A percentile compares a stretch with the other conserved stretches of the same genome.
phyloP scores from a whole-genome alignment of 2,888 invertebrate genomes.

The Creontiades dilutus region DNA sequence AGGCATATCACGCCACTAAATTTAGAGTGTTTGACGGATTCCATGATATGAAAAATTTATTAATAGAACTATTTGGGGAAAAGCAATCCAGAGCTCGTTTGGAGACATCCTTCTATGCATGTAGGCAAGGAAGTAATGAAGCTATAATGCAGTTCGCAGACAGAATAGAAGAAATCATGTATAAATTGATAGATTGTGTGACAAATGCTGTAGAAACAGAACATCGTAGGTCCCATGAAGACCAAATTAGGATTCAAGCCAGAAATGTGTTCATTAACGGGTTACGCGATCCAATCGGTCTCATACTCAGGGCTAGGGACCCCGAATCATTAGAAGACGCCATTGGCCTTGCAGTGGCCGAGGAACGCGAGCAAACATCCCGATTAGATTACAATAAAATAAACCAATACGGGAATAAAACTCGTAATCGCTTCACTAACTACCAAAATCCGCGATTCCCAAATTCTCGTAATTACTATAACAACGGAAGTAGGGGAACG shows the following conservation, averaged over 20 bases:
- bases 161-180: neutral
- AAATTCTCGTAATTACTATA: too few relatives aligned
- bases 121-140: neutral
- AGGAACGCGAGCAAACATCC: neutral
- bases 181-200: neutral
- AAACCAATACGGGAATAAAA: too few relatives aligned
- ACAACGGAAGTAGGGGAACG: too few relatives aligned
- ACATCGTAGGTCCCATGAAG: neutral
- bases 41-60: neutral
- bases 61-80: neutral
- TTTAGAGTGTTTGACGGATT: neutral
- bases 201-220: neutral
- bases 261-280: neutral
- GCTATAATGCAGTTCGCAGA: neutral
- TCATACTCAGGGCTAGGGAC: neutral
- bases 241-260: neutral
- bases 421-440: too few relatives aligned
- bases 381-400: neutral
- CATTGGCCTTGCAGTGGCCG: neutral
- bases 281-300: neutral
- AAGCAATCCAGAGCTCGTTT: neutral
- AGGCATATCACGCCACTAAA: neutral
- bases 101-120: neutral
- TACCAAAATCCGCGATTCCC: too few relatives aligned
- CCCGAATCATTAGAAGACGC: neutral